Percentiles rank a stretch among this genome's conserved stretches.
phyloP scores from a whole-genome alignment of 2,113 vertebrate species.

The Athene cunicularia region DNA sequence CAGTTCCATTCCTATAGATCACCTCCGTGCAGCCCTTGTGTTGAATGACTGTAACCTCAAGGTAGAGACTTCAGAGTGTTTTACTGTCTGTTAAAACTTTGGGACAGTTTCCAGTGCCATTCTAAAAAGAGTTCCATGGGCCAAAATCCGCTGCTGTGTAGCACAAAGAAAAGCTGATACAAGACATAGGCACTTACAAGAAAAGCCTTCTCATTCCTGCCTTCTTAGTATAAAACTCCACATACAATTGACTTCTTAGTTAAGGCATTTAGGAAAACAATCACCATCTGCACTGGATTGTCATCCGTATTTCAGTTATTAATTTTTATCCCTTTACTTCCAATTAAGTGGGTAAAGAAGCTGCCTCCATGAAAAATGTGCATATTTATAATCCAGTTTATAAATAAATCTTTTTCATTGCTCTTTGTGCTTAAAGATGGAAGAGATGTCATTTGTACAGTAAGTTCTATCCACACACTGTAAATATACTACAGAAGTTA shows the following conservation, averaged over 20 bases:
- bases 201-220: background rate
- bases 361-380: background rate
- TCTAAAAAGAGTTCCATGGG: background rate
- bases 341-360: background rate
- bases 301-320: background rate
- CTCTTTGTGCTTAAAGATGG: background rate
- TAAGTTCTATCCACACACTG: background rate
- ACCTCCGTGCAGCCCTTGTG: background rate
- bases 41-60: background rate
- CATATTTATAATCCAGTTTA: background rate
- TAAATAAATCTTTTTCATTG: background rate
- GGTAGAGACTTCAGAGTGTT: background rate
- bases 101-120: background rate
- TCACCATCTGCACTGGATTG: background rate
- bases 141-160: background rate
- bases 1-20: background rate
- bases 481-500: background rate
- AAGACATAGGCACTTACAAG: background rate
- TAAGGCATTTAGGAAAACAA: background rate
- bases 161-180: background rate
- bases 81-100: background rate
- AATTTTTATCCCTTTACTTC: conserved; percentile 10
- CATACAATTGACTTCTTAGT: background rate
- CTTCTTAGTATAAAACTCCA: background rate
- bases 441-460: background rate